Percentiles rank a stretch among this genome's conserved stretches.
Evolutionary conservation across 2,888 invertebrate genomes (phyloP).

Genomic region (Schizotus pectinicornis): DNA sequence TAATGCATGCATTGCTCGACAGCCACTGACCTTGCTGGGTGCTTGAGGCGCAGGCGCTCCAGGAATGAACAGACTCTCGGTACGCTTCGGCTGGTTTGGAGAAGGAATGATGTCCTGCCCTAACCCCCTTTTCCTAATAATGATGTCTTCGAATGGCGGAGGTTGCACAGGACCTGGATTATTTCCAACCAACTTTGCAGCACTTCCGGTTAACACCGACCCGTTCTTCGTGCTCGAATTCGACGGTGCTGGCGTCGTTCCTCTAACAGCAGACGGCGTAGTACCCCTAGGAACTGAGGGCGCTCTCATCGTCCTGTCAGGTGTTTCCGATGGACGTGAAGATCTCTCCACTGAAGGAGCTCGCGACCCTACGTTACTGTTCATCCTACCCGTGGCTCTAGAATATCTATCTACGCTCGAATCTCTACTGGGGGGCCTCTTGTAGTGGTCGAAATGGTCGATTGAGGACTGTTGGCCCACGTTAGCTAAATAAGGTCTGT

Average conservation of each 20-base stretch:
- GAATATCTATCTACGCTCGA: conserved; percentile 81
- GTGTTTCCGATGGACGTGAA: conserved; percentile 51
- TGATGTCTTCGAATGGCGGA: conserved; percentile 82
- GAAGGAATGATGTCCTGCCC: conserved; percentile 91
- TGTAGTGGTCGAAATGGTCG: conserved; percentile 94
- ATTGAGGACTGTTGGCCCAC: conserved; percentile 73
- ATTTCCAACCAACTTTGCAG: conserved; percentile 48
- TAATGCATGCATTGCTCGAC: not conserved
- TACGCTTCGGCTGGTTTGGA: conserved; percentile 86
- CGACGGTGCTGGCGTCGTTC: conserved; percentile 48
- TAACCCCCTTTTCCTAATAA: conserved; percentile 78
- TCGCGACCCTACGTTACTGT: conserved; percentile 66
- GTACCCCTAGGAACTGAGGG: conserved; percentile 64
- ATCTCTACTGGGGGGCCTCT: conserved; percentile 87
- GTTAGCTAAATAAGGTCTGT: conserved; percentile 57
- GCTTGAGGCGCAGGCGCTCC: conserved; percentile 57
- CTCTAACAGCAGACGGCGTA: conserved; percentile 59
- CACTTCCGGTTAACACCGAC: conserved; percentile 66
- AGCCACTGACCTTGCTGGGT: conserved; percentile 48
- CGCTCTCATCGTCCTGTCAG: conserved; percentile 62
- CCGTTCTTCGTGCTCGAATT: conserved; percentile 65
- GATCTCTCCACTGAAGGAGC: conserved; percentile 79
- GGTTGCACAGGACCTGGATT: conserved; percentile 57
- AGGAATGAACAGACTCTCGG: conserved; percentile 85
- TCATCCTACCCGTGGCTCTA: conserved; percentile 67